Conservation (phyloP, 2,888 invertebrate species). For the Podotricha telesiphe region DNA sequence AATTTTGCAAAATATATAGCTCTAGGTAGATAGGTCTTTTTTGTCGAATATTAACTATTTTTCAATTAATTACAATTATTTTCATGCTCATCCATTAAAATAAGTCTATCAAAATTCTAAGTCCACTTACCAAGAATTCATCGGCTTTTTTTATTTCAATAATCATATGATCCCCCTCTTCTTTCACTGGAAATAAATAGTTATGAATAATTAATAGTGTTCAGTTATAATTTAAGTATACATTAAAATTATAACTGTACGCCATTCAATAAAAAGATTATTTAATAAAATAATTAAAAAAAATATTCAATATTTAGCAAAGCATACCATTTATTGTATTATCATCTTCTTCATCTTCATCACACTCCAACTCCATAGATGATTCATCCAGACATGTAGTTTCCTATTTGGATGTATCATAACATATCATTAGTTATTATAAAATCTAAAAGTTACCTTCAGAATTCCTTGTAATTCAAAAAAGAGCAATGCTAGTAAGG, state of each 20-base stretch:
- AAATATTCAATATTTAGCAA: background rate
- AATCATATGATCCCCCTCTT: conserved; percentile 71
- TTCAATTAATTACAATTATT: no score
- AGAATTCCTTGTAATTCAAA: no score
- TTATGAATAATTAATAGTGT: no score
- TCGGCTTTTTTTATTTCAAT: conserved; percentile 74
- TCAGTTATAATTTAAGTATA: no score
- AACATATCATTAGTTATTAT: background rate
- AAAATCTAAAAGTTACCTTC: no score
- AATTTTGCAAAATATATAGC: no score
- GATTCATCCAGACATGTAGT: conserved; percentile 58
- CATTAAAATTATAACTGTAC: background rate
- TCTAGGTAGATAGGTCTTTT: no score
- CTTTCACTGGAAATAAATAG: conserved; percentile 72
- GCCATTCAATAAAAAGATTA: no score
- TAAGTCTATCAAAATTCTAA: no score
- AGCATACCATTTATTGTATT: conserved; percentile 67
- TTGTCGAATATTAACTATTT: no score
- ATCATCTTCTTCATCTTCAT: conserved; percentile 64
- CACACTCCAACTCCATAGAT: conserved; percentile 70
- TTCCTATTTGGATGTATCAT: background rate
- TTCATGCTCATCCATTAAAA: no score
- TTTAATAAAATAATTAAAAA: background rate
- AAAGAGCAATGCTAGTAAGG: no score
- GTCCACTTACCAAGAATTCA: conserved; percentile 65